phyloP scores from a whole-genome alignment of 2,113 vertebrate genomes.

The Aleadryas rufinucha region DNA sequence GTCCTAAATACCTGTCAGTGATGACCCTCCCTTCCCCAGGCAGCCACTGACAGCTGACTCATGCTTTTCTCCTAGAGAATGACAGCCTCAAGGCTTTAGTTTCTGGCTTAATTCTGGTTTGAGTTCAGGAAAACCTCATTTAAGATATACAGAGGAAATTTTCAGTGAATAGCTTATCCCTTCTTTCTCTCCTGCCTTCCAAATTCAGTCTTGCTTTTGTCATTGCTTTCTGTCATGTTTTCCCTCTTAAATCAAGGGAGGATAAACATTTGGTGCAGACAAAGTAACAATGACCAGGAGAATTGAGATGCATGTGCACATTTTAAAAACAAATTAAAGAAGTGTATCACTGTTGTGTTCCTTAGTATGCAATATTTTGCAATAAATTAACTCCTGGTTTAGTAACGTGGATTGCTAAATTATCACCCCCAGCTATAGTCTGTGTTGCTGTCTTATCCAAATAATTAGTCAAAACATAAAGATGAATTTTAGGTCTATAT shows the following conservation, averaged over 20 bases:
- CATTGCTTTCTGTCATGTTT: background rate
- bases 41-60: background rate
- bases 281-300: background rate
- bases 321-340: background rate
- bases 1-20: background rate
- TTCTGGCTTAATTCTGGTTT: background rate
- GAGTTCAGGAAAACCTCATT: background rate
- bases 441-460: background rate
- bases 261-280: background rate
- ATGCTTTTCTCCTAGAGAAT: background rate
- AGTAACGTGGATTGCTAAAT: background rate
- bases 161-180: background rate
- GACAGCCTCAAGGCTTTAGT: background rate
- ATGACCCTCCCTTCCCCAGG: background rate
- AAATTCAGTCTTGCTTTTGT: background rate
- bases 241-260: background rate
- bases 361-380: background rate
- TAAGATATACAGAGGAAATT: background rate
- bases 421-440: background rate
- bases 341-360: background rate
- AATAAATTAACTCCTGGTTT: background rate
- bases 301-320: background rate
- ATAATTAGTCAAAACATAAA: background rate
- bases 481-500: background rate
- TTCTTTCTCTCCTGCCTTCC: background rate